phyloP scores from a whole-genome alignment of 2,113 vertebrate species.

The Phyllostomus discolor region DNA sequence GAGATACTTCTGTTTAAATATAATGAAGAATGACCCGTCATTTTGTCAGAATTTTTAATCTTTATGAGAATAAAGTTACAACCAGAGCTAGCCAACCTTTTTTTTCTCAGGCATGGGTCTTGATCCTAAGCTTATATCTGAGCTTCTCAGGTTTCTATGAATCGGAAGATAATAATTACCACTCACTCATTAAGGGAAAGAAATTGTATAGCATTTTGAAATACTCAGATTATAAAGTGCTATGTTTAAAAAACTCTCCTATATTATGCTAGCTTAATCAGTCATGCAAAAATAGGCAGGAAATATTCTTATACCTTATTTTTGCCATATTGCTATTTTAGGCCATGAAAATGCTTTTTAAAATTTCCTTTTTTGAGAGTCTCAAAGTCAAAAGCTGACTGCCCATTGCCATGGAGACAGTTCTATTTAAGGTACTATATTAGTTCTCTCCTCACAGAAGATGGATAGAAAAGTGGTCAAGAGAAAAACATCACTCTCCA shows the following conservation, averaged over 20 bases:
- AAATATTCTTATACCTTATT: slow-evolving; percentile 47
- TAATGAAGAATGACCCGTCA: neutral
- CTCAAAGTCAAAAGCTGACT: slow-evolving; percentile 66
- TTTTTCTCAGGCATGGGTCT: neutral
- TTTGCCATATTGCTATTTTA: slow-evolving; percentile 60
- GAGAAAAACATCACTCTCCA: neutral
- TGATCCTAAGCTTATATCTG: neutral
- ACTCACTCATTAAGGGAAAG: neutral
- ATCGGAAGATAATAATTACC: neutral
- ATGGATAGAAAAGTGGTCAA: slow-evolving; percentile 44
- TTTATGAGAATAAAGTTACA: slow-evolving; percentile 30
- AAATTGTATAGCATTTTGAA: neutral
- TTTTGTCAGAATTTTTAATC: slow-evolving; percentile 32
- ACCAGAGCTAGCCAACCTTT: neutral
- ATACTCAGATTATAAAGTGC: neutral
- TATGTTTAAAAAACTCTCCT: neutral
- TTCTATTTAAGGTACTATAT: slow-evolving; percentile 64
- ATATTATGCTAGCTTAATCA: neutral
- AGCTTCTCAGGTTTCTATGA: slow-evolving; percentile 27
- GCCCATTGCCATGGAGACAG: slow-evolving; percentile 71
- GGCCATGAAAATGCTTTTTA: slow-evolving; percentile 52
- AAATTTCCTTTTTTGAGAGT: slow-evolving; percentile 56
- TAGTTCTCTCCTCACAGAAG: slow-evolving; percentile 41
- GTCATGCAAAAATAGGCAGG: slow-evolving; percentile 39
- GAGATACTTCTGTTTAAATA: slow-evolving; percentile 36